phyloP scores from a whole-genome alignment of 2,888 invertebrate species.

The Watsonalla cultraria region DNA sequence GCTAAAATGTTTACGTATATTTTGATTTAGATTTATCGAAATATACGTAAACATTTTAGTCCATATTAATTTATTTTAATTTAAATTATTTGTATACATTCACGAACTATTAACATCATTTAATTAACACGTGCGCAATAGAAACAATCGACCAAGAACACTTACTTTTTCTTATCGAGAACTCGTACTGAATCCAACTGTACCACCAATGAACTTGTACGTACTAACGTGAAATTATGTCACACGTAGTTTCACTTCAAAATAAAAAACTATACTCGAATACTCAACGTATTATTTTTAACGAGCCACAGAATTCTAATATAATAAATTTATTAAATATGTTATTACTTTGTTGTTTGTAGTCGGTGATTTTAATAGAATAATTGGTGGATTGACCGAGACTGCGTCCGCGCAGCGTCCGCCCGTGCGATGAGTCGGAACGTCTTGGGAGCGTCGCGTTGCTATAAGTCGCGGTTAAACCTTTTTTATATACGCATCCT shows the following conservation, averaged over 20 bases:
- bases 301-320: too few species aligned
- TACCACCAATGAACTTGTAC: neutral
- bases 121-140: neutral
- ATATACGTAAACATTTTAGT: too few species aligned
- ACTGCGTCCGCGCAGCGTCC: slow-evolving; percentile 24
- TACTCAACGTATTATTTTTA: too few species aligned
- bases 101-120: too few species aligned
- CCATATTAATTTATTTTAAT: too few species aligned
- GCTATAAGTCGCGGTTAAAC: slow-evolving; percentile 25
- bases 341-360: neutral
- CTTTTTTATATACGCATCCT: slow-evolving; percentile 48
- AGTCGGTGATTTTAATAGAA: slow-evolving; percentile 7
- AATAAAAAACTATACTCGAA: slow-evolving; percentile 1
- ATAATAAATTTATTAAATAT: neutral
- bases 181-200: neutral
- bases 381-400: slow-evolving; percentile 13
- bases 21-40: too few species aligned
- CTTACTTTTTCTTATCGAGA: slow-evolving; percentile 1
- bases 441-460: slow-evolving; percentile 29
- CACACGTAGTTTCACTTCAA: slow-evolving; percentile 3
- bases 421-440: slow-evolving; percentile 43
- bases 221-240: neutral
- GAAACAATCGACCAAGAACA: neutral
- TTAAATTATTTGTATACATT: too few species aligned
- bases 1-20: too few species aligned